Conservation (phyloP, 2,797 vertebrate species). For the Acrossocheilus fasciatus region DNA sequence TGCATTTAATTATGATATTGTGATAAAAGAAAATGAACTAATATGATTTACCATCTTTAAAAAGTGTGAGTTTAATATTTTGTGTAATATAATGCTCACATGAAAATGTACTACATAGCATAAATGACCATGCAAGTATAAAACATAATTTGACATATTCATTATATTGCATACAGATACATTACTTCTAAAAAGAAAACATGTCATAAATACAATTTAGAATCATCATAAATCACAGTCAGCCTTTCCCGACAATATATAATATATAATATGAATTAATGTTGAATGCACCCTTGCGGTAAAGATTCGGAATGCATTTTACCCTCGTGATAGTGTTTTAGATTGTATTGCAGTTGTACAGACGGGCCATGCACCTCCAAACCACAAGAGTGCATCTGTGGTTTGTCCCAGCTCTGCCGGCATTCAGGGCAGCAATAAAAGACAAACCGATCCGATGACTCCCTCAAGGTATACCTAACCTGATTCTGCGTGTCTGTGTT, state of each 20-base stretch:
- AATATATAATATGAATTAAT: not conserved
- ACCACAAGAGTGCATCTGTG: slow-evolving; percentile 53
- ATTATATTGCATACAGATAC: not conserved
- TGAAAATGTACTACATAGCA: not conserved
- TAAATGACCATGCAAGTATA: not conserved
- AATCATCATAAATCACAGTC: slow-evolving; percentile 26
- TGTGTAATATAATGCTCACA: not conserved
- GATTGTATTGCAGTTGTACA: slow-evolving; percentile 32
- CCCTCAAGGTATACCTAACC: slow-evolving; percentile 48
- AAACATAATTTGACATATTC: slow-evolving; percentile 5
- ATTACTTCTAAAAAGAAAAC: slow-evolving; percentile 19
- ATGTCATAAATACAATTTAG: not conserved
- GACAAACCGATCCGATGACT: slow-evolving; percentile 49
- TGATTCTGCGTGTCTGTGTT: slow-evolving; percentile 32
- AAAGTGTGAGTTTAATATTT: not conserved
- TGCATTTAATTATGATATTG: not conserved
- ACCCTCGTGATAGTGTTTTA: slow-evolving; percentile 1
- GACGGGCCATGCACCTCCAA: slow-evolving; percentile 38
- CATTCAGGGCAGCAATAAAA: slow-evolving; percentile 41
- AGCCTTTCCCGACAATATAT: not conserved
- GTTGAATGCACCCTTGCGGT: not conserved
- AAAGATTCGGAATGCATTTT: not conserved
- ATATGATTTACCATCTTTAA: not conserved
- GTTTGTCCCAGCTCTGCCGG: slow-evolving; percentile 41
- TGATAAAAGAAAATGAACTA: not conserved